Evolutionary conservation across 2,113 vertebrate genomes (phyloP).

Genomic region (Centropus bengalensis): DNA sequence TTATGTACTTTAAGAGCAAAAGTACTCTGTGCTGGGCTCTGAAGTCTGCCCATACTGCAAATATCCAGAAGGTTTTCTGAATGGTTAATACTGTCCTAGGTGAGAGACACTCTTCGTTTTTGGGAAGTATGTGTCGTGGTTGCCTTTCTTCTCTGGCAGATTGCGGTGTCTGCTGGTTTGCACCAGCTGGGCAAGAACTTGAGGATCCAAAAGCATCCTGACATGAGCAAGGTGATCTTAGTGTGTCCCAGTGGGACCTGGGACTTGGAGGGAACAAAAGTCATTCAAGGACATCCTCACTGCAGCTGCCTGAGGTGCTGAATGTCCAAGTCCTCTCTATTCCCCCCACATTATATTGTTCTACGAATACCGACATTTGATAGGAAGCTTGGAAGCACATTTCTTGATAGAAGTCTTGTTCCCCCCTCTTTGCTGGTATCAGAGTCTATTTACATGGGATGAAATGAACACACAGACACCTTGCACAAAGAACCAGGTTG

Average conservation of each 20-base stretch:
- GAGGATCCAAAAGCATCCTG: neutral
- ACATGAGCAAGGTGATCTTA: neutral
- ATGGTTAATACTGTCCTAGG: neutral
- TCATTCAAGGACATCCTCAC: neutral
- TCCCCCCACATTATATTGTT: neutral
- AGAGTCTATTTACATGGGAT: neutral
- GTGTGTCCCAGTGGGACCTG: neutral
- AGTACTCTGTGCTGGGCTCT: neutral
- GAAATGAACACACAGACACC: neutral
- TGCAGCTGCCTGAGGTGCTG: neutral
- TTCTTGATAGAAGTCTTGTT: neutral
- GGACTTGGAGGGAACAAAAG: neutral
- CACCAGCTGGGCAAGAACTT: neutral
- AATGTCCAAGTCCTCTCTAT: neutral
- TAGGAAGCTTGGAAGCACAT: neutral
- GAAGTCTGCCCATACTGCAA: rapidly evolving
- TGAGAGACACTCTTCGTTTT: neutral
- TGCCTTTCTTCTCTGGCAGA: neutral
- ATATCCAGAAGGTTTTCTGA: neutral
- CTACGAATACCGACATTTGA: neutral
- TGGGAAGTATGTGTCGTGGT: neutral
- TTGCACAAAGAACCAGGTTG: neutral
- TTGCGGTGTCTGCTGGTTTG: neutral
- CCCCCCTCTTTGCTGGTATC: neutral
- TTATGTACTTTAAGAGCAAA: neutral